Base-by-base conservation (phyloP, 2,113 vertebrate genomes). In the Sinocyclocheilus maitianheensis region DNA sequence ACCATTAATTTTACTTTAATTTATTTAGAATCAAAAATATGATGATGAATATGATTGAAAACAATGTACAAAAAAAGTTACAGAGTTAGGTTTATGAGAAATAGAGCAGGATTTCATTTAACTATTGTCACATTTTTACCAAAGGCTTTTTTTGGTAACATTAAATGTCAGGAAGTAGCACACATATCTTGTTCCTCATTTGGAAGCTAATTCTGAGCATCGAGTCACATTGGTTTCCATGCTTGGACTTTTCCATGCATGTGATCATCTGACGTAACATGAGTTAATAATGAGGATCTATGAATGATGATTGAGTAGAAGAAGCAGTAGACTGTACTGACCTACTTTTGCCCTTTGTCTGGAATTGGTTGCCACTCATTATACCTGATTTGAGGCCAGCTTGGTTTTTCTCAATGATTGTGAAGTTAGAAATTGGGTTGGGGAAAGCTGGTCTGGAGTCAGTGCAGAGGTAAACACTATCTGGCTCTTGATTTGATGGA, bases 221-320 rank as follows among this genome's bases (percentile, higher is more conserved):
- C 76, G 65, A 80, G 86, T 87, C 88, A 89, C 60, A 20, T 18
- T 85, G 46, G 71, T 85, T 81, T 85, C 60, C 75, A 78, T 34
- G 22, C 69, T 69, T 69, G 77, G 78, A 79, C 86, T 53, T 78
- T 87, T 89, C 88, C 83, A n/a, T 79, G 63, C 71, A n/a, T 77
- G 72, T 46, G 30, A 86, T 85, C 84, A 69, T 74, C 20, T 87
- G 83, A 87, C 78, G 79, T 79, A 87, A 85, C 63, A 58, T 81
- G 63, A 89, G 78, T n/a, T 46, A 71, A 58, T 71, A 87, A 79
- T 74, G 43, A 75, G 55, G 30, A 46, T 34, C 48, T 58, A 1
- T 34, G 81, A 84, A 77, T 26, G 40, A 76, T 69, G 81, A 77
- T 53, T 85, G 63, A 46, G 72, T 85, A 81, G 58, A 86, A 60